Conservation (phyloP, 2,113 vertebrate species). For the Arvicanthis niloticus region DNA sequence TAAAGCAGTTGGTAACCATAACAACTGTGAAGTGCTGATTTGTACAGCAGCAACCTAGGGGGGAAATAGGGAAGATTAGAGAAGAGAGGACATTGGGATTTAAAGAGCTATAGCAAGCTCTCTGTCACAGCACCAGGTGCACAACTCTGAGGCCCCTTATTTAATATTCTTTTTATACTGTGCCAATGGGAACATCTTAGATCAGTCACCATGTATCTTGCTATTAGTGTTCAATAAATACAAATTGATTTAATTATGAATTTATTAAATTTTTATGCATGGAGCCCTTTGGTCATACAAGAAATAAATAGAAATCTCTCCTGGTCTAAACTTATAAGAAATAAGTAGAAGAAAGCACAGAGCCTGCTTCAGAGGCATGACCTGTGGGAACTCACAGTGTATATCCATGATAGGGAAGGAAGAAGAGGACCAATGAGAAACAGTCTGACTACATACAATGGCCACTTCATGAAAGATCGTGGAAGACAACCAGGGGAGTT, state of each 20-base stretch:
- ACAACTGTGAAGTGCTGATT: slow-evolving; percentile 15
- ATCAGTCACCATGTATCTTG: background rate
- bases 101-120: background rate
- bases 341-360: background rate
- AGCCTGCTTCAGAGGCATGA: background rate
- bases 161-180: background rate
- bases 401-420: background rate
- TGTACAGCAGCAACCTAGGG: background rate
- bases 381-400: background rate
- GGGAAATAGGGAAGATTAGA: background rate
- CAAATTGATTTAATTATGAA: background rate
- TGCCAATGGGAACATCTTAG: background rate
- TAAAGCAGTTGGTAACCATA: background rate
- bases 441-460: background rate
- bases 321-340: background rate
- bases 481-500: background rate
- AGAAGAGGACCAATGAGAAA: background rate
- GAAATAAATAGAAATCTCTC: background rate
- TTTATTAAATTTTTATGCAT: slow-evolving; percentile 47
- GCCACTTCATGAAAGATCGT: background rate
- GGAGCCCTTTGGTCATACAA: slow-evolving; percentile 14
- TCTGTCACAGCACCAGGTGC: background rate
- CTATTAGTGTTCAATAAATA: slow-evolving; percentile 27
- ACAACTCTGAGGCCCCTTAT: background rate
- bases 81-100: background rate